Evolutionary conservation across 1,140 invertebrate species (phyloP).

Genomic region (Drosophila trapezifrons): DNA sequence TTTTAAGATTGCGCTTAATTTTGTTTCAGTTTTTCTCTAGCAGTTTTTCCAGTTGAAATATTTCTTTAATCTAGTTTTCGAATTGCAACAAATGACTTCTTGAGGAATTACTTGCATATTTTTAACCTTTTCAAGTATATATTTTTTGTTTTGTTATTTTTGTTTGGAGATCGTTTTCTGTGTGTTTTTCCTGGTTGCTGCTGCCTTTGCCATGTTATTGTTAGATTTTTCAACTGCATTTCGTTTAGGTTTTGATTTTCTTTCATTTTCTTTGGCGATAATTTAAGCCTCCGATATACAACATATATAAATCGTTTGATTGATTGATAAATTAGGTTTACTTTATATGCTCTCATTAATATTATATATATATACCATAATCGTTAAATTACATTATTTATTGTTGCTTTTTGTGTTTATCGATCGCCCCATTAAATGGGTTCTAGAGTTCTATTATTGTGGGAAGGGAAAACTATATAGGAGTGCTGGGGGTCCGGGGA

Average conservation of each 20-base stretch:
- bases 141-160: constrained; percentile 32
- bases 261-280: constrained; percentile 82
- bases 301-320: constrained; percentile 78
- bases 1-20: constrained; percentile 38
- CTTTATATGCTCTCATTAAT: constrained; percentile 24
- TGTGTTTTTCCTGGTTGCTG: constrained; percentile 39
- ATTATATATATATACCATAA: constrained; percentile 51
- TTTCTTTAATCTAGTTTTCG: constrained; percentile 35
- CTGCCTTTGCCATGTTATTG: constrained; percentile 18
- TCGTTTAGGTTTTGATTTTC: constrained; percentile 47
- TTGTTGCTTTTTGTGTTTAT: constrained; percentile 53
- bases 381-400: constrained; percentile 52
- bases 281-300: constrained; percentile 84
- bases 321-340: constrained; percentile 73
- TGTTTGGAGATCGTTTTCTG: constrained; percentile 73
- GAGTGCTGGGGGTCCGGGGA: constrained; percentile 31
- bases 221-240: constrained; percentile 53
- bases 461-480: constrained; percentile 28
- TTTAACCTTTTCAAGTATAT: constrained; percentile 54
- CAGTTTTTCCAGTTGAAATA: constrained; percentile 16
- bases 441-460: neutral
- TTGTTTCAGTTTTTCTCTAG: constrained; percentile 52
- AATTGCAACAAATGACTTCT: constrained; percentile 39
- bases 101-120: constrained; percentile 47
- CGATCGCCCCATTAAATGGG: constrained; percentile 34